Base-by-base conservation (phyloP, 1,140 invertebrate genomes). In the Bombus balteatus region DNA sequence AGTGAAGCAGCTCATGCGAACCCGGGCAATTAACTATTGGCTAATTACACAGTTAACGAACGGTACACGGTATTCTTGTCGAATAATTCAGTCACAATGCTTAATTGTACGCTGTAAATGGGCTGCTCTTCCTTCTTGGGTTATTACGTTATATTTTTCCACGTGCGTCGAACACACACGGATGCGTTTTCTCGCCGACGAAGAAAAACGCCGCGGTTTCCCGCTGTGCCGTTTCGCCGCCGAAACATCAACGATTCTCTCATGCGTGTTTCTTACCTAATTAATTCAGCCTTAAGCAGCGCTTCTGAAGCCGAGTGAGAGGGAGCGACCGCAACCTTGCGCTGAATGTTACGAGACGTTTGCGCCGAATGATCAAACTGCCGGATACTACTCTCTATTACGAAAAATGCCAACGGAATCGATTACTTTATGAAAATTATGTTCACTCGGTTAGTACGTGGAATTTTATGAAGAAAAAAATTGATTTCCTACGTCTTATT, bases 1-100 rank as follows among this genome's bases (percentile, higher is more conserved):
- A 76, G 86, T 76, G 53, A 83, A 84, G 47, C 39, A 72, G 89
- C 86, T 76, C 83, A 79, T 89, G 90, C 88, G 90, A 91, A 91
- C 86, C 65, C 88, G 76, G 70, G 83, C 90, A 91, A 91, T 91
- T 91, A 91, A 85, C 77, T 89, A 91, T 91, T 85, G 88, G 83
- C 90, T 91, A 91, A 91, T 91, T 91, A 87, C 79, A 85, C 57
- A 66, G 89, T 91, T 91, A 91, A 91, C 89, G 89, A 84, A 77
- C 88, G 81, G 82, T 73, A 75, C 81, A 81, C 25, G 88, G 86
- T 83, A 70, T 81, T 73, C 47, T 37, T 71, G 88, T 81, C 83
- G 83, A 91, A 91, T 87, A 91, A 91, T 91, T 76, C 81, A 91
- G 87, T 87, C 83, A 87, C 87, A 87, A 90, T 86, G 90, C 82